These are phyloP conservation scores for Megaceryle maxima DNA, from an alignment of 2,113 vertebrate genomes.

Conservation along the genomic window DNA sequence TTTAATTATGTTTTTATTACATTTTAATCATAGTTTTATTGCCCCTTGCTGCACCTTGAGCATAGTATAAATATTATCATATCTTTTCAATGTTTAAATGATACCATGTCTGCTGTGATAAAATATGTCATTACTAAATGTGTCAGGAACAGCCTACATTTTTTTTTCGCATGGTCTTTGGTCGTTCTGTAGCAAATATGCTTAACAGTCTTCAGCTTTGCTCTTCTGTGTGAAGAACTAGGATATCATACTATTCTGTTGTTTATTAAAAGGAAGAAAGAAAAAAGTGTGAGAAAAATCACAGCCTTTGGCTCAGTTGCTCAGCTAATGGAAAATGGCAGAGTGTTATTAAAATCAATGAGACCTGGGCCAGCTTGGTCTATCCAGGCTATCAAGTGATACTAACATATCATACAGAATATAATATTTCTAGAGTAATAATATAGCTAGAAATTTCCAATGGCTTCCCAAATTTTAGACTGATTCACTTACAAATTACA, in stretches of 20 bases:
- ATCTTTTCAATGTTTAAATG: slow-evolving; percentile 43
- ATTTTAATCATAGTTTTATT: slow-evolving; percentile 58
- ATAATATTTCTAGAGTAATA: neutral
- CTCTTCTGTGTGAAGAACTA: neutral
- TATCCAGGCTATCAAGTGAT: neutral
- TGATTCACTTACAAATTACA: slow-evolving; percentile 7
- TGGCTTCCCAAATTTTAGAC: neutral
- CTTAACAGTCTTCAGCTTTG: neutral
- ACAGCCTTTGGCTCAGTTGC: neutral
- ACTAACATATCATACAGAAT: neutral
- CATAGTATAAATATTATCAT: slow-evolving; percentile 32
- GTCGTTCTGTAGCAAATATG: neutral
- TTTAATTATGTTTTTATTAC: slow-evolving; percentile 46
- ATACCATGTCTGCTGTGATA: slow-evolving; percentile 24
- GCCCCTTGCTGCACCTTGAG: slow-evolving; percentile 27
- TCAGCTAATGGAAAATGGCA: neutral
- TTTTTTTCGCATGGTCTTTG: neutral
- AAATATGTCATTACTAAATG: slow-evolving; percentile 45
- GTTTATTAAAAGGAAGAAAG: slow-evolving; percentile 17
- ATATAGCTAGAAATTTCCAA: neutral
- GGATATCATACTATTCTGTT: neutral
- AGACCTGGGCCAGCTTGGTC: neutral
- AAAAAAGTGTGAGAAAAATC: neutral
- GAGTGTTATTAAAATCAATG: slow-evolving; percentile 26
- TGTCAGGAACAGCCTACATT: neutral